Conservation (phyloP, 1,140 invertebrate species). For the Brachionus koreanus region DNA sequence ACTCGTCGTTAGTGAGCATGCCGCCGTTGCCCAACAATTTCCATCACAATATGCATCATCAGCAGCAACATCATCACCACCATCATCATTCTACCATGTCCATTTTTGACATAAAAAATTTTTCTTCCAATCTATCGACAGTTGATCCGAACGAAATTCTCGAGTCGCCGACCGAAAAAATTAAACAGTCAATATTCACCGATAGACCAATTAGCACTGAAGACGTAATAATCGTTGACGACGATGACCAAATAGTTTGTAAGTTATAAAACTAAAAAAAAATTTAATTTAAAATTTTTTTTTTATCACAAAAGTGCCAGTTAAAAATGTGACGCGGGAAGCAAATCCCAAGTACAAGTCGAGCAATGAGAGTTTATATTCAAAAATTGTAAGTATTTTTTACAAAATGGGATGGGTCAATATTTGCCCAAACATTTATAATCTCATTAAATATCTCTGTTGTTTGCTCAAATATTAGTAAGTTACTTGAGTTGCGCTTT, state of each 20-base stretch:
- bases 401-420: not conserved
- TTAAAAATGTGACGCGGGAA: not conserved
- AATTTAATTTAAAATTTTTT: not conserved
- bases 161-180: not conserved
- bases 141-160: not conserved
- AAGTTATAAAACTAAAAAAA: not conserved
- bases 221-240: constrained; percentile 21
- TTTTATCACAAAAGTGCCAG: not conserved
- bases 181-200: not conserved
- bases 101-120: constrained; percentile 25
- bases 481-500: not conserved
- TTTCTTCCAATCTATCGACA: constrained; percentile 12
- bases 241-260: not conserved
- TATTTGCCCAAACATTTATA: not conserved
- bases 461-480: constrained; percentile 5
- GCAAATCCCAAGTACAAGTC: not conserved
- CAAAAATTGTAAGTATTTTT: constrained; percentile 10
- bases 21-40: not conserved
- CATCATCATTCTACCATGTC: not conserved
- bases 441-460: constrained; percentile 15
- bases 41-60: constrained; percentile 8
- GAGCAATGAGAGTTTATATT: constrained; percentile 25
- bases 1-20: not conserved
- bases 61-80: not conserved
- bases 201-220: not conserved